Conservation (phyloP, 1,140 invertebrate species). For the Drosophila mojavensis region DNA sequence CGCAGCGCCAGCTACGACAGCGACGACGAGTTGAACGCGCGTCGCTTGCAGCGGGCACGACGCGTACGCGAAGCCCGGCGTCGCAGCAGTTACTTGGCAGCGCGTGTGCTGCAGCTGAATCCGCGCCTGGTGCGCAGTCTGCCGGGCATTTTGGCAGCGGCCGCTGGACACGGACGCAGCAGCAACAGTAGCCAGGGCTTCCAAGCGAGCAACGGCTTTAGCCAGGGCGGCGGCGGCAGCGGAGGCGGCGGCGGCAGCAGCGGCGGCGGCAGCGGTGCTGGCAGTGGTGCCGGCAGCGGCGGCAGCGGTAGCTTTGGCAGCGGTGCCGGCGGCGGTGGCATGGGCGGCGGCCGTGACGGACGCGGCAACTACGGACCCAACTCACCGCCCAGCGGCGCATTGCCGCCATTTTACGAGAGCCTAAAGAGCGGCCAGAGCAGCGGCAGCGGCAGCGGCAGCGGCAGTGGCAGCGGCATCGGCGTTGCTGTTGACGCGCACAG, state of each 20-base stretch:
- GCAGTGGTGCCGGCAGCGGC: conserved; percentile 84
- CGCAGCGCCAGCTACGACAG: conserved; percentile 88
- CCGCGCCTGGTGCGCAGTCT: conserved; percentile 83
- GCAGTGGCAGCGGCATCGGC: conserved; percentile 85
- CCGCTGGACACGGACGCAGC: conserved; percentile 90
- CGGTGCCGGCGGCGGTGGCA: conserved; percentile 87
- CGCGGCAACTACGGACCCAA: conserved; percentile 92
- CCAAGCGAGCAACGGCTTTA: conserved; percentile 72
- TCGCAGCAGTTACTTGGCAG: conserved; percentile 75
- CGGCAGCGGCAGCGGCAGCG: not conserved
- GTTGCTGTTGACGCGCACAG: conserved; percentile 53
- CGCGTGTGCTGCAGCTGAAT: conserved; percentile 75
- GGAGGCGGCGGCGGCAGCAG: conserved; percentile 85
- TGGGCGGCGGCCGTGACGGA: conserved; percentile 90
- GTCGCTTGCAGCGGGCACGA: conserved; percentile 65
- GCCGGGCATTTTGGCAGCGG: conserved; percentile 87
- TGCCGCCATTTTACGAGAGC: conserved; percentile 93
- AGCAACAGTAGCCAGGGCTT: conserved; percentile 85
- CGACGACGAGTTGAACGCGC: conserved; percentile 78
- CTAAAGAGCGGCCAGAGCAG: conserved; percentile 89
- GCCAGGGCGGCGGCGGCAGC: conserved; percentile 33
- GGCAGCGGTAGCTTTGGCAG: conserved; percentile 85
- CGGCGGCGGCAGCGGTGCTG: conserved; percentile 85
- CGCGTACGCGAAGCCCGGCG: conserved; percentile 71
- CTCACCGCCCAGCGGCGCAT: conserved; percentile 91